These are phyloP conservation scores for Drosophila recens DNA, from an alignment of 2,888 invertebrate species.

Conservation along the genomic window DNA sequence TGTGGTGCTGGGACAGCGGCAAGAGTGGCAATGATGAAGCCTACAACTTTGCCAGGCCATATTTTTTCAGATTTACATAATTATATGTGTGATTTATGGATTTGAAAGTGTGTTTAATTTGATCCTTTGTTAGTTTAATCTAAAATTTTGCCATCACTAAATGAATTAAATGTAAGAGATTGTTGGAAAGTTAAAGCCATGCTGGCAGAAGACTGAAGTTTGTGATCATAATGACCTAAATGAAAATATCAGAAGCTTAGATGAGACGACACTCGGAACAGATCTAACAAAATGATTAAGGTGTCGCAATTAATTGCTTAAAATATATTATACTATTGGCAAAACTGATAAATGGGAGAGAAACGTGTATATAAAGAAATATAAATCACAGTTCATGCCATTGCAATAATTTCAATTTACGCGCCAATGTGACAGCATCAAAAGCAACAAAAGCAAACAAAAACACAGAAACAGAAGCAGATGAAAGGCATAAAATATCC, in stretches of 20 bases:
- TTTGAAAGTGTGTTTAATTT: slow-evolving; percentile 54
- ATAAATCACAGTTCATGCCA: slow-evolving; percentile 68
- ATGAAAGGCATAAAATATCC: slow-evolving; percentile 61
- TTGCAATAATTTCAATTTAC: slow-evolving; percentile 78
- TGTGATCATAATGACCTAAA: background rate
- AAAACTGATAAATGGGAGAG: slow-evolving; percentile 4
- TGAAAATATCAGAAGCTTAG: background rate
- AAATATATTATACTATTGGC: slow-evolving; percentile 3
- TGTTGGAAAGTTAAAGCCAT: background rate
- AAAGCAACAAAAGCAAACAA: slow-evolving; percentile 53
- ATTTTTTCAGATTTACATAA: slow-evolving; percentile 76
- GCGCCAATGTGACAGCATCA: slow-evolving; percentile 72
- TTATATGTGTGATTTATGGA: slow-evolving; percentile 79
- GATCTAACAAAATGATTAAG: slow-evolving; percentile 33
- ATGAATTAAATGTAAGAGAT: slow-evolving; percentile 2
- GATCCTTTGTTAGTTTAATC: slow-evolving; percentile 30
- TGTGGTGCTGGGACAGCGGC: background rate
- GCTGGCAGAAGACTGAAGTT: background rate
- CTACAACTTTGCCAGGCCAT: slow-evolving; percentile 59
- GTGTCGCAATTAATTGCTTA: slow-evolving; percentile 12
- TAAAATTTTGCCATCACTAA: slow-evolving; percentile 21
- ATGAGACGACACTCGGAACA: background rate
- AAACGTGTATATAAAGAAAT: slow-evolving; percentile 53
- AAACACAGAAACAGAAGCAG: slow-evolving; percentile 57
- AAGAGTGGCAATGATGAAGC: slow-evolving; percentile 37